Evolutionary conservation across 2,888 invertebrate genomes (phyloP).

Genomic region (Abrostola tripartita): DNA sequence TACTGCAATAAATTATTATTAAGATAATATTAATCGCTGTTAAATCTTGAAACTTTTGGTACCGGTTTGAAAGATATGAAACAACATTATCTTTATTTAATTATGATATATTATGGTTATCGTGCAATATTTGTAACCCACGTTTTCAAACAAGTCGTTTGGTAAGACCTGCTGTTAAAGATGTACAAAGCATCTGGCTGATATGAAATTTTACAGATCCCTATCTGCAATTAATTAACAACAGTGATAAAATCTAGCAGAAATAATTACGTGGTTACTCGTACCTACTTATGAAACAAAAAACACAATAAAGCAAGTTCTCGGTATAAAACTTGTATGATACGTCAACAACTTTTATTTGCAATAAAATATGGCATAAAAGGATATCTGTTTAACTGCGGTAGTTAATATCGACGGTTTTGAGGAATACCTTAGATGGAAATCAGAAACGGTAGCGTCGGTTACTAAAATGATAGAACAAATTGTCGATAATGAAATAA

Average conservation of each 20-base stretch:
- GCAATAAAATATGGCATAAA: constrained; percentile 57
- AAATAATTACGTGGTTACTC: constrained; percentile 52
- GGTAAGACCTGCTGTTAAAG: constrained; percentile 34
- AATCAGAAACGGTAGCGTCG: constrained; percentile 45
- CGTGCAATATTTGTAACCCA: constrained; percentile 51
- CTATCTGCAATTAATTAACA: constrained; percentile 59
- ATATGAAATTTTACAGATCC: constrained; percentile 48
- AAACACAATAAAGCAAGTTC: constrained; percentile 46
- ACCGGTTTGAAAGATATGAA: constrained; percentile 46
- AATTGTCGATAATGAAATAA: constrained; percentile 66
- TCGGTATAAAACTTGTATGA: constrained; percentile 53
- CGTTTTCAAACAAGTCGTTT: constrained; percentile 42
- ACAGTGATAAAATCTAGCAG: constrained; percentile 51
- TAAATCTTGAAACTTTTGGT: constrained; percentile 40
- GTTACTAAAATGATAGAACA: constrained; percentile 53
- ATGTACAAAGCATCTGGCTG: constrained; percentile 21
- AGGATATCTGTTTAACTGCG: constrained; percentile 47
- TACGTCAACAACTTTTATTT: constrained; percentile 60
- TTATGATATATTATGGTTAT: constrained; percentile 48
- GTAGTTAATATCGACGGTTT: constrained; percentile 52
- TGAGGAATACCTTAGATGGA: constrained; percentile 36
- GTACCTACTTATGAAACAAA: constrained; percentile 40
- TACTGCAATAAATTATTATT: constrained; percentile 40
- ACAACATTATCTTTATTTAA: constrained; percentile 52
- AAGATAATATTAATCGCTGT: constrained; percentile 46